Base-by-base conservation (phyloP, 2,888 invertebrate species). In the Apeira syringaria region DNA sequence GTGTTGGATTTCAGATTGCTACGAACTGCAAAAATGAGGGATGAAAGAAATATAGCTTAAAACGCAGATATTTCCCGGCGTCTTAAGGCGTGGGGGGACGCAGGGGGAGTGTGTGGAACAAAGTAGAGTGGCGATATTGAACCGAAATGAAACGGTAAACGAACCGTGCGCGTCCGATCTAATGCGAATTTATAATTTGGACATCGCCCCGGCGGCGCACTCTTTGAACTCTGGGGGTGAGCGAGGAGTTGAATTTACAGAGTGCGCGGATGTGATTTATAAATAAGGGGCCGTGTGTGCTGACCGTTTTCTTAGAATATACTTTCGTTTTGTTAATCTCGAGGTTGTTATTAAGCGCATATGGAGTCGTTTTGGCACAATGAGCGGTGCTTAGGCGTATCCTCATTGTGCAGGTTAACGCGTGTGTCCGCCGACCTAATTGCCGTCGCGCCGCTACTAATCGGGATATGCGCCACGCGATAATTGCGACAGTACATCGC, bases 41-140 rank as follows among this genome's bases (percentile, higher is more conserved):
- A 90, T 90, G 90, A 90, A 90, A 90, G 90, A 90, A 90, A 90
- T 90, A 90, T 90, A 90, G 90, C 90, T 90, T 90, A 90, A 90
- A 90, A 90, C 90, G 90, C 89, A 90, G 90, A 90, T 90, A 89
- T 88, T 89, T 88, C 86, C 85, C 86, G 88, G 83, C 88, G 85
- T 88, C 88, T 88, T 89, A 84, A 89, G 87, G 81, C 78, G 76
- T 71, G 68, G 75, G 72, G 69, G 74, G 68, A 64, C 61, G 59
- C 20, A 64, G 71, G 67, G 81, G 81, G 83, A 81, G 87, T 88
- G 85, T 88, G 88, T 88, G 89, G 89, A 89, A 87, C 88, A 87
- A 87, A 88, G 88, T 88, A 80, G 88, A 86, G 87, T 81, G 87
- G 87, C 87, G 87, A 88, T 89, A 89, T 89, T 86, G 88, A 85